Percentiles rank a stretch among this genome's conserved stretches.
These are phyloP conservation scores for Hycleus phaleratus DNA, from an alignment of 1,140 invertebrate species.

Conservation along the genomic window DNA sequence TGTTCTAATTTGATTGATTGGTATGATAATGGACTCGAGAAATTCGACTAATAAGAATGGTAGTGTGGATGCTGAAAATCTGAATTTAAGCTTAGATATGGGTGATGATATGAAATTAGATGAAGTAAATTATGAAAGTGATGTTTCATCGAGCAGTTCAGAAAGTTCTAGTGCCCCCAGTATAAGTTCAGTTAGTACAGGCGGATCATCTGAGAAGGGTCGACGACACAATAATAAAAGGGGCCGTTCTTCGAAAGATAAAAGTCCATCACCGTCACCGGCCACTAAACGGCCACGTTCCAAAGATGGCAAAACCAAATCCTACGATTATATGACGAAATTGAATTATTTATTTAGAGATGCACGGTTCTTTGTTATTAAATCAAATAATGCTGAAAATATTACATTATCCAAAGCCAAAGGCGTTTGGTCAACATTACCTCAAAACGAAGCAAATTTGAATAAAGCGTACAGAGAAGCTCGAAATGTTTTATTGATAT, in stretches of 20 bases:
- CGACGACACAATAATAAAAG: slow-evolving; percentile 10
- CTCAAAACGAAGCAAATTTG: slow-evolving; percentile 92
- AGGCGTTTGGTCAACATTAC: slow-evolving; percentile 95
- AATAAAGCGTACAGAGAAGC: slow-evolving; percentile 90
- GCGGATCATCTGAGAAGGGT: slow-evolving; percentile 49
- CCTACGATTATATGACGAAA: slow-evolving; percentile 79
- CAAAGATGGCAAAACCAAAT: slow-evolving; percentile 53
- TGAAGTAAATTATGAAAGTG: slow-evolving; percentile 56
- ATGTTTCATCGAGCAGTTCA: slow-evolving; percentile 65
- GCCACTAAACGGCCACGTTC: slow-evolving; percentile 45
- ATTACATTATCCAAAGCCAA: slow-evolving; percentile 89
- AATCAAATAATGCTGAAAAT: slow-evolving; percentile 97
- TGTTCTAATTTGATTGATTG: not conserved
- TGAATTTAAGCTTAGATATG: slow-evolving; percentile 39
- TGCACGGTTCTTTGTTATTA: slow-evolving; percentile 94
- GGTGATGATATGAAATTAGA: slow-evolving; percentile 40
- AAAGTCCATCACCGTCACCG: slow-evolving; percentile 44
- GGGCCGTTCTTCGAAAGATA: slow-evolving; percentile 38
- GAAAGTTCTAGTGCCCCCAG: slow-evolving; percentile 60
- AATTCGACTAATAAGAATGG: slow-evolving; percentile 34
- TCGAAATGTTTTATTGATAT: slow-evolving; percentile 90
- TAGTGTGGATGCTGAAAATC: slow-evolving; percentile 37
- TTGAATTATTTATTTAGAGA: slow-evolving; percentile 92
- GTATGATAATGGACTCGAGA: slow-evolving; percentile 34
- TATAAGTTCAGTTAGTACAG: slow-evolving; percentile 63